Conservation (phyloP, 2,113 vertebrate species). For the Thymallus thymallus region DNA sequence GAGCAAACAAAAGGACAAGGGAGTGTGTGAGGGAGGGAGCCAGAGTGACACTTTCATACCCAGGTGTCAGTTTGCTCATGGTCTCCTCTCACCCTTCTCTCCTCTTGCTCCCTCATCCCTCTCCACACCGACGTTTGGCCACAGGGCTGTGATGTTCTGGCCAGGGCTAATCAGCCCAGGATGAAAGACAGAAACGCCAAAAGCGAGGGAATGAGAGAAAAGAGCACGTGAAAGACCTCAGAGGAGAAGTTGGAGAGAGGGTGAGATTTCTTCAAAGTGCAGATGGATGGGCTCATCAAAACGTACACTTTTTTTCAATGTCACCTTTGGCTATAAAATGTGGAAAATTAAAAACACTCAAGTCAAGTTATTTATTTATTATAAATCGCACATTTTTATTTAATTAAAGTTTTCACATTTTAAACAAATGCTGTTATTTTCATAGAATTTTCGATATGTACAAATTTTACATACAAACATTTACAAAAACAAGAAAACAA, state of each 20-base stretch:
- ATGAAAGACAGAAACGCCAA: conserved; percentile 59
- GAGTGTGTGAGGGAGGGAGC: conserved; percentile 16
- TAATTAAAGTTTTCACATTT: conserved; percentile 62
- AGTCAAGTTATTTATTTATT: conserved; percentile 15
- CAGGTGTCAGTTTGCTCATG: conserved; percentile 59
- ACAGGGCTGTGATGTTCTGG: conserved; percentile 61
- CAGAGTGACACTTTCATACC: conserved; percentile 65
- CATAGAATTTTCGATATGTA: conserved; percentile 71
- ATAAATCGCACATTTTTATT: conserved; percentile 58
- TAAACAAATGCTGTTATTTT: conserved; percentile 56
- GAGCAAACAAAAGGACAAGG: conserved; percentile 22
- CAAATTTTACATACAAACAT: conserved; percentile 73
- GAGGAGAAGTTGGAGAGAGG: conserved; percentile 36
- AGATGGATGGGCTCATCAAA: conserved; percentile 26
- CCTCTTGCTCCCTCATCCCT: background rate
- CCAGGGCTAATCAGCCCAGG: conserved; percentile 43
- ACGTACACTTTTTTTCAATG: background rate
- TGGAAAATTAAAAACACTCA: background rate
- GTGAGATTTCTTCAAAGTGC: conserved; percentile 17
- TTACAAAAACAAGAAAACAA: conserved; percentile 60
- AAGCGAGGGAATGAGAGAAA: conserved; percentile 40
- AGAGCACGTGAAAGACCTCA: conserved; percentile 37
- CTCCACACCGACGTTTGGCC: conserved; percentile 55
- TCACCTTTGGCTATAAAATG: conserved; percentile 6
- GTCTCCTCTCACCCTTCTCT: conserved; percentile 28